Conservation (phyloP, 1,140 invertebrate genomes). For the Heliothis subflexa region DNA sequence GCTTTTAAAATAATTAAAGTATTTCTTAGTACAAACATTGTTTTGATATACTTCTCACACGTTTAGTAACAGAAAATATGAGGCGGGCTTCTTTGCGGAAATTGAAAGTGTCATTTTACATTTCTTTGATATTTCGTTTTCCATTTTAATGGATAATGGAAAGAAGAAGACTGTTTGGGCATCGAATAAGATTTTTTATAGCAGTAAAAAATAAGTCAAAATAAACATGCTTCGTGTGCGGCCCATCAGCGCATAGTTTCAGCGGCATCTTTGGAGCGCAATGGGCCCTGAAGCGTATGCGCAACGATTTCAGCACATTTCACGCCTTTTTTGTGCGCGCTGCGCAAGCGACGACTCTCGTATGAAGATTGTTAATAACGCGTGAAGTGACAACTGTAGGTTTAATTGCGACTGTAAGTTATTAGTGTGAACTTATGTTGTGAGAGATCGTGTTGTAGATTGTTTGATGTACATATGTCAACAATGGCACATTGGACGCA, state of each 20-base stretch:
- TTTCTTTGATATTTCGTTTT: not conserved
- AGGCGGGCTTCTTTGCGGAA: not conserved
- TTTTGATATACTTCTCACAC: not conserved
- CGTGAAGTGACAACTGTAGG: slow-evolving; percentile 73
- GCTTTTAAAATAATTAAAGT: not conserved
- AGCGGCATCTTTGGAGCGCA: slow-evolving; percentile 76
- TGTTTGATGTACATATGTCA: not conserved
- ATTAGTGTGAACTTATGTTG: slow-evolving; percentile 48
- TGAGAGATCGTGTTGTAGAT: slow-evolving; percentile 53
- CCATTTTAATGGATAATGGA: not conserved
- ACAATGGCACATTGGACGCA: not conserved
- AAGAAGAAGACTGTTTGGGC: not conserved
- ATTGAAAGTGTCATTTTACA: slow-evolving; percentile 5
- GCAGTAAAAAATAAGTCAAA: slow-evolving; percentile 32
- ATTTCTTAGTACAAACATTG: not conserved
- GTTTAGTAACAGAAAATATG: not conserved
- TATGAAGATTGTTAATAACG: slow-evolving; percentile 70
- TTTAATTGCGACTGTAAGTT: slow-evolving; percentile 63
- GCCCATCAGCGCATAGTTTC: slow-evolving; percentile 78
- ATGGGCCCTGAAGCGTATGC: slow-evolving; percentile 78
- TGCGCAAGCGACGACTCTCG: slow-evolving; percentile 52
- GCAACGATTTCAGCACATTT: slow-evolving; percentile 79
- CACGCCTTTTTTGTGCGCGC: slow-evolving; percentile 79
- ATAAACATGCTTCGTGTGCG: slow-evolving; percentile 73
- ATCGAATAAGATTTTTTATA: slow-evolving; percentile 13